These are phyloP conservation scores for Eulemur rubriventer DNA, from an alignment of 2,797 vertebrate genomes.

Conservation along the genomic window DNA sequence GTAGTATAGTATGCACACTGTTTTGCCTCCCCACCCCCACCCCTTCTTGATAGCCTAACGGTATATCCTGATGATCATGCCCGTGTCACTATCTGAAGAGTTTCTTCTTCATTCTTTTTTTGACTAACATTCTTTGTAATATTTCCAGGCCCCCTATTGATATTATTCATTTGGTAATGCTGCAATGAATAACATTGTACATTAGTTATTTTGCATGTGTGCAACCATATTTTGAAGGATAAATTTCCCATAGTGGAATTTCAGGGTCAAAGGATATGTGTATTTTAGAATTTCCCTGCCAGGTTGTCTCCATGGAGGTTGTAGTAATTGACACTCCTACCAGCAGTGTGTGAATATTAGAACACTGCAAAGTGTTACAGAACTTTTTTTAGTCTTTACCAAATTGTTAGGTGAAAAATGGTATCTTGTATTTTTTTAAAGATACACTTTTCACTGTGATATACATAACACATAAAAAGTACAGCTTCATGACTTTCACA, in stretches of 20 bases:
- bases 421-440: not conserved
- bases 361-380: not conserved
- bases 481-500: not conserved
- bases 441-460: not conserved
- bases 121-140: not conserved
- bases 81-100: not conserved
- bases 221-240: not conserved
- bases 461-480: not conserved
- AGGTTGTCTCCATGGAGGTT: not conserved
- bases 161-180: not conserved
- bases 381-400: not conserved
- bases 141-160: not conserved
- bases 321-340: not conserved
- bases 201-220: not conserved
- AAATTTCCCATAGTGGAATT: not conserved
- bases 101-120: not conserved
- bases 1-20: not conserved
- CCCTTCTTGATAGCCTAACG: not conserved
- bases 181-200: not conserved
- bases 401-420: not conserved
- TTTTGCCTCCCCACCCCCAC: not conserved
- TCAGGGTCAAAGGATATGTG: not conserved
- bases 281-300: not conserved
- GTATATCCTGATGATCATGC: not conserved
- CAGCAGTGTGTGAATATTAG: not conserved